These are phyloP conservation scores for Pipra filicauda DNA, from an alignment of 2,113 vertebrate species.

Conservation along the genomic window DNA sequence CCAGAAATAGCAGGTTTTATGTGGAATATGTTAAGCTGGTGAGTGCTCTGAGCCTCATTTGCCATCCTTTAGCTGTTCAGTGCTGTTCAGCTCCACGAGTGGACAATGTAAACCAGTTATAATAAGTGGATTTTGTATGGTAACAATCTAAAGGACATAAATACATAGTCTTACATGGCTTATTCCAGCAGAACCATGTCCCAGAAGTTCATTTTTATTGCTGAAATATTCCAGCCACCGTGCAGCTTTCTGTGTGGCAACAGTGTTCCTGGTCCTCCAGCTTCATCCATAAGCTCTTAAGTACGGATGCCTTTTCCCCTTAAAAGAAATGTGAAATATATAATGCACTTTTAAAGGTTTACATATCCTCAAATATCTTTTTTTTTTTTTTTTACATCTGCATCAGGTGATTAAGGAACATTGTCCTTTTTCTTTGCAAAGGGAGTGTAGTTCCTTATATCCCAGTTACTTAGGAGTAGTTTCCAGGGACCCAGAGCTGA, in stretches of 20 bases:
- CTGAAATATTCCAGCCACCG: background rate
- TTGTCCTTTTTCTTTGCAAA: background rate
- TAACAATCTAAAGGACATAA: background rate
- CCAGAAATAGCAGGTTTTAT: constrained; percentile 16
- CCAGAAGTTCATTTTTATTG: background rate
- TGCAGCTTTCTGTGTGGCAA: background rate
- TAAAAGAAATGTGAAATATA: background rate
- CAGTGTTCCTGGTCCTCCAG: background rate
- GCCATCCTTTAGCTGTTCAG: background rate
- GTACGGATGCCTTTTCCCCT: background rate
- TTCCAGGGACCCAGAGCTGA: background rate
- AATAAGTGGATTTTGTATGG: background rate
- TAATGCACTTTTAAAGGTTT: background rate
- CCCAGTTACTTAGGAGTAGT: background rate
- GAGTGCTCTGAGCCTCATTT: background rate
- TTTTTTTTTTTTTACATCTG: background rate
- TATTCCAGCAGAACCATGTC: background rate
- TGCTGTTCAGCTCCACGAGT: background rate
- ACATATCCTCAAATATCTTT: background rate
- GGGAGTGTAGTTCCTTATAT: background rate
- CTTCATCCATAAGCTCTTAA: background rate
- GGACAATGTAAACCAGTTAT: background rate
- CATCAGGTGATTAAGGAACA: background rate
- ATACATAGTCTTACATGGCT: background rate
- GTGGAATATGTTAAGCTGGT: background rate